Base-by-base conservation (phyloP, 1,140 invertebrate species). In the Latrodectus geometricus region DNA sequence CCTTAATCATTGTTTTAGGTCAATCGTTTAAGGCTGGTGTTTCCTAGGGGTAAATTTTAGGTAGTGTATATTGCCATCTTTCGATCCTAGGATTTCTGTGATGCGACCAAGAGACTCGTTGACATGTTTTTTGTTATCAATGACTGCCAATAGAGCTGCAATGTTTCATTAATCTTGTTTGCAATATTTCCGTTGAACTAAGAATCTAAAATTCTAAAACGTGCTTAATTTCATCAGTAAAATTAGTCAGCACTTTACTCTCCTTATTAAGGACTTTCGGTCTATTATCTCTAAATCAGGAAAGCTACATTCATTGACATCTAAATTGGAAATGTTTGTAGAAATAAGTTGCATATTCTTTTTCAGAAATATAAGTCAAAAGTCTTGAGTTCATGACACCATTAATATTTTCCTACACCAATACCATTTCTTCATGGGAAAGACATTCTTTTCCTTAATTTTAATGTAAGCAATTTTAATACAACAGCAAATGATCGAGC, bases 331-430 rank as follows among this genome's bases (percentile, higher is more conserved):
- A 21, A 68, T 78, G 70, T 15, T 12, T 48, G 65, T 49, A 21
- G 23, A 77, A 49, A 87, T 20, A 70, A 61, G 76, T 12, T 0
- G 23, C 15, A 75, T n/a, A 8, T 8, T 73, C 77, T 15, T 56
- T 89, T 68, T 88, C 70, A 23, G 50, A 49, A 9, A 72, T 15
- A 80, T 73, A 73, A 14, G 76, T 86, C n/a, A 87, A 52, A 8
- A 56, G 70, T 54, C 70, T 21, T 89, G 91, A 88, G n/a, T n/a
- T n/a, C n/a, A n/a, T n/a, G n/a, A n/a, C n/a, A n/a, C n/a, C n/a
- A 3, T 87, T 56, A 75, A 20, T 66, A 7, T 81, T n/a, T n/a
- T 15, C 56, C 2, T 80, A 14, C 56, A 75, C 66, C n/a, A 0
- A 68, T 11, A 23, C 12, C 69, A 81, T 81, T 52, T 87, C 86